Evolutionary conservation across 2,113 vertebrate genomes (phyloP), one percentile per base, ranked within the genome.

Genomic region (Gnathonemus echidnorhynchus): DNA sequence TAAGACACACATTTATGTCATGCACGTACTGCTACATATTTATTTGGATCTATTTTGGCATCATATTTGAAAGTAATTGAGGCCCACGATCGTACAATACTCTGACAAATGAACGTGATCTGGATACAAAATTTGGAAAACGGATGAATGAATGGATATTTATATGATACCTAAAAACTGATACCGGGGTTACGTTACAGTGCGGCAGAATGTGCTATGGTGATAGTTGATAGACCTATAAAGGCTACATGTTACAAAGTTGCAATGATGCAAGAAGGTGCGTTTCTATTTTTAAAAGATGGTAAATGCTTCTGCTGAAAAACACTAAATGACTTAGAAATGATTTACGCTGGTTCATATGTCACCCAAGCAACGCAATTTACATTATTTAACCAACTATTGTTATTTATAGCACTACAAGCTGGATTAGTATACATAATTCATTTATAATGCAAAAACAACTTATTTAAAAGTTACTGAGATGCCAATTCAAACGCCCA

Each of bases 101-200:
- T 35, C 70, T 39, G 27, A 13, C 35, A 80, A 42, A 42, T 80
- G 74, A 80, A 42, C 35, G 17, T 80, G 74, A 80, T 35, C 5
- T 80, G 74, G 13, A 80, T 80, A 80, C 15, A 19, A 24, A 46
- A n/a, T 86, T 42, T 27, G 83, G 83, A 83, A 90, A 90, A 77
- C 35, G 74, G 31, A 39, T 77, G 70, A 35, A 87, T 24, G 31
- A 91, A 56, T 5, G 90, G 90, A 88, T 88, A 39, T 74, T 35
- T 70, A 31, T 70, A 70, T 70, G n/a, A 70, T 70, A 70, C n/a
- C 58, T 66, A 66, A 27, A 66, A 66, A 66, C n/a, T 31, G 62
- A 70, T 70, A 31, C 3, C 13, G 62, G 62, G 62, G 62, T 70
- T 70, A 70, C 10, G 74, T 80, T 42, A 80, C 35, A 80, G 70